Conservation (phyloP, 37 sponge, comb jelly and placozoan genomes). For the Halisarca cf. caerulea region DNA sequence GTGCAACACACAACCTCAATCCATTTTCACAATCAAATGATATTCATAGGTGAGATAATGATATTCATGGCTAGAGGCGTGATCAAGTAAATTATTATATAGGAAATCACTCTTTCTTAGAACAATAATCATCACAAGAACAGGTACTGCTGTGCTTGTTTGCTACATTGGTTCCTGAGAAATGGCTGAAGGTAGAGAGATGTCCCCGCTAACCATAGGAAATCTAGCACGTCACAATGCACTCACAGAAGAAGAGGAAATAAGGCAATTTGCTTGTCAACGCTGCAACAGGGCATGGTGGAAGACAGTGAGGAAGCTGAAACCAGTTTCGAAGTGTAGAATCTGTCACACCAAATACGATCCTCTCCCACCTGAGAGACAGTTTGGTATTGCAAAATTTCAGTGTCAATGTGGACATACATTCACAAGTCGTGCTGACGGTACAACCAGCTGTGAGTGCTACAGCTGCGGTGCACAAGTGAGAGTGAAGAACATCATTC, state of each 20-base stretch:
- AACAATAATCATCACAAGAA: too few relatives aligned
- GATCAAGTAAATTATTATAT: too few relatives aligned
- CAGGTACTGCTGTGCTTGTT: too few relatives aligned
- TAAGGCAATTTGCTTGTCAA: conserved; percentile 43
- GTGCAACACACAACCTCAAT: too few relatives aligned
- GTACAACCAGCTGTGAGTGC: not conserved
- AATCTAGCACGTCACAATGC: not conserved
- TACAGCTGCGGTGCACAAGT: not conserved
- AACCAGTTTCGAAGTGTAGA: conserved; percentile 43
- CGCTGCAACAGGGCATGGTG: conserved; percentile 36
- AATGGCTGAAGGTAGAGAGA: not conserved
- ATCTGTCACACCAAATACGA: conserved; percentile 32
- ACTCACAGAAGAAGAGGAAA: not conserved
- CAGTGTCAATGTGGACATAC: conserved; percentile 24
- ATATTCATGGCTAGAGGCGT: too few relatives aligned
- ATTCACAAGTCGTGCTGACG: conserved; percentile 6
- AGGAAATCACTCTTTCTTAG: too few relatives aligned
- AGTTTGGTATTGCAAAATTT: conserved; percentile 40
- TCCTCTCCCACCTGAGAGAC: conserved; percentile 30
- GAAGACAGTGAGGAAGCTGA: not conserved
- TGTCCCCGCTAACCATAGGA: not conserved
- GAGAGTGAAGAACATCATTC: not conserved
- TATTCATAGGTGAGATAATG: too few relatives aligned
- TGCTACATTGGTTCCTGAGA: not conserved
- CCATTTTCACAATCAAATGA: too few relatives aligned